These are phyloP conservation scores for Philopedon plagiatum DNA, from an alignment of 2,888 invertebrate species.

Conservation along the genomic window DNA sequence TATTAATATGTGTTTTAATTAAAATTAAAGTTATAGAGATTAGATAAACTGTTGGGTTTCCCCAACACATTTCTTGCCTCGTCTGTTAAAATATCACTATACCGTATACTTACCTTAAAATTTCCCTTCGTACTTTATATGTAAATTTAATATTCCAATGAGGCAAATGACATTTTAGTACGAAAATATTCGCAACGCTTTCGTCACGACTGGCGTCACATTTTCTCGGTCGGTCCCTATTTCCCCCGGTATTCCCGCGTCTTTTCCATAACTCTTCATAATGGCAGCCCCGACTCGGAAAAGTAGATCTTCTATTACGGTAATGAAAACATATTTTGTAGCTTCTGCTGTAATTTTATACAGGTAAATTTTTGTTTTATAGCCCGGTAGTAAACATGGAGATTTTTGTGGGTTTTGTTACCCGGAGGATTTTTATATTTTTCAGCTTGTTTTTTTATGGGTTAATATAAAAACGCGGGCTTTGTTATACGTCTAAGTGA, in stretches of 20 bases:
- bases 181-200: constrained; percentile 26
- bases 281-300: constrained; percentile 37
- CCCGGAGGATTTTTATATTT: constrained; percentile 2
- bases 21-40: too few species aligned
- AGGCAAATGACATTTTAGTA: constrained; percentile 47
- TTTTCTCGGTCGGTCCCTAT: constrained; percentile 26
- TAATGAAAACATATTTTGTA: constrained; percentile 53
- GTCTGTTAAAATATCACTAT: background rate
- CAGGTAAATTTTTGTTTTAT: constrained; percentile 28
- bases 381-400: constrained; percentile 3
- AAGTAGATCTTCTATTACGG: constrained; percentile 50
- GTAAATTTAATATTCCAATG: constrained; percentile 44
- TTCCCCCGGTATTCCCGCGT: constrained; percentile 29
- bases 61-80: too few species aligned
- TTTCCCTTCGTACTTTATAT: constrained; percentile 30
- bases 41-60: too few species aligned
- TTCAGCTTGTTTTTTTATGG: background rate
- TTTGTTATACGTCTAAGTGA: background rate
- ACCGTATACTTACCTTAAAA: constrained; percentile 14
- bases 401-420: constrained; percentile 8
- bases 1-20: background rate
- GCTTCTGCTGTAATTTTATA: constrained; percentile 33
- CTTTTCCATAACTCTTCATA: constrained; percentile 36
- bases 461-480: background rate
- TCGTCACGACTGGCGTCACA: constrained; percentile 25